A percentile compares a stretch with the other conserved stretches of the same genome.
phyloP scores from a whole-genome alignment of 1,140 invertebrate genomes.

The Tetranychus cinnabarinus region DNA sequence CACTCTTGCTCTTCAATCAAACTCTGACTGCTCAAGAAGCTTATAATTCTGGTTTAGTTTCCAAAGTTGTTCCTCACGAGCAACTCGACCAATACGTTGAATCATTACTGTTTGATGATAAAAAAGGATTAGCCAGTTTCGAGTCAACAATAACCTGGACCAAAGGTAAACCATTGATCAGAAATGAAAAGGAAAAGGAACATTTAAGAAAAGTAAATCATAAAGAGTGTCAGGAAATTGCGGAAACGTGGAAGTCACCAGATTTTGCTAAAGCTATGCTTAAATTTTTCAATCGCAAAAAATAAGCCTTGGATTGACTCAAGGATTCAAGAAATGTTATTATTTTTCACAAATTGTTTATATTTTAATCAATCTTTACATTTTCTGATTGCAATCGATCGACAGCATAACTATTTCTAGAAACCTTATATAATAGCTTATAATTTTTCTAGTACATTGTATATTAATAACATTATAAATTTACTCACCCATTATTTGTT shows the following conservation, averaged over 20 bases:
- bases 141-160: constrained; percentile 6
- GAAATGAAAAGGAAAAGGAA: constrained; percentile 8
- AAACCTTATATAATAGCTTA: no score
- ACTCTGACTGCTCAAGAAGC: constrained; percentile 54
- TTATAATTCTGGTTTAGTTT: constrained; percentile 33
- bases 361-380: no score
- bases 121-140: constrained; percentile 3
- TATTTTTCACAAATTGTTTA: no score
- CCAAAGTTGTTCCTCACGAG: constrained; percentile 32
- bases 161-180: constrained; percentile 5
- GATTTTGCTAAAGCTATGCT: constrained; percentile 32
- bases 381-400: no score
- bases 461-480: no score
- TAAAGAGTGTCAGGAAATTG: constrained; percentile 28
- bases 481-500: no score
- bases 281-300: constrained; percentile 22
- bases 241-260: constrained; percentile 32
- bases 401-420: no score
- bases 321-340: no score
- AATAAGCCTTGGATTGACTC: neutral
- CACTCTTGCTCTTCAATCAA: constrained; percentile 52
- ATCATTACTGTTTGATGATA: constrained; percentile 1
- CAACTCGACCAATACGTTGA: constrained; percentile 22
- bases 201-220: constrained; percentile 28
- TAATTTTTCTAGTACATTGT: no score